Conservation (phyloP, 2,113 vertebrate species). For the Neotoma lepida region DNA sequence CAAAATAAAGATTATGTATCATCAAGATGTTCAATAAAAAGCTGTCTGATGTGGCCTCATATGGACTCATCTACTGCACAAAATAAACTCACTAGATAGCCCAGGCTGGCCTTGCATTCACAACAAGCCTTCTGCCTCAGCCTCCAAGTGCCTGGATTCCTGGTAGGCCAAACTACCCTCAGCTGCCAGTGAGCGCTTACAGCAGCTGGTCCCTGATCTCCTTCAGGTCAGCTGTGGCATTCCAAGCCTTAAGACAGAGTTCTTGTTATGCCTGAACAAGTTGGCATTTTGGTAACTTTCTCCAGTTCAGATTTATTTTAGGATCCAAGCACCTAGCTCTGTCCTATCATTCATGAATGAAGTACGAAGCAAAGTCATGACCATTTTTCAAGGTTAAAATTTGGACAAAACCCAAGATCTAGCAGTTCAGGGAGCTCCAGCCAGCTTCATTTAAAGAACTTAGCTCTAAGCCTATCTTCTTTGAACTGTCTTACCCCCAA, state of each 20-base stretch:
- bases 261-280: neutral
- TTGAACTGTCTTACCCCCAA: neutral
- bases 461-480: neutral
- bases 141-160: neutral
- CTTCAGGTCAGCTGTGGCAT: neutral
- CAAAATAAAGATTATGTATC: neutral
- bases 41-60: neutral
- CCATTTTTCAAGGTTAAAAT: slow-evolving; percentile 40
- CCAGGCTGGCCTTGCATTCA: neutral
- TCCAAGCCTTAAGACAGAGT: neutral
- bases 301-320: slow-evolving; percentile 28
- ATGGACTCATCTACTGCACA: neutral
- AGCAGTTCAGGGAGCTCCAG: neutral
- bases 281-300: neutral
- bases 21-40: neutral
- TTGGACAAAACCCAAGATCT: neutral
- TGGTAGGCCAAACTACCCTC: neutral
- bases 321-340: neutral
- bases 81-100: neutral
- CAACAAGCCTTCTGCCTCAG: neutral
- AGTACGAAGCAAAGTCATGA: slow-evolving; percentile 27
- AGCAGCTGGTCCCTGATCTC: neutral
- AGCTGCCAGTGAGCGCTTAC: neutral
- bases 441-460: neutral
- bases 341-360: slow-evolving; percentile 12